Base-by-base conservation (phyloP, 2,888 invertebrate species). In the Ichneumon xanthorius region DNA sequence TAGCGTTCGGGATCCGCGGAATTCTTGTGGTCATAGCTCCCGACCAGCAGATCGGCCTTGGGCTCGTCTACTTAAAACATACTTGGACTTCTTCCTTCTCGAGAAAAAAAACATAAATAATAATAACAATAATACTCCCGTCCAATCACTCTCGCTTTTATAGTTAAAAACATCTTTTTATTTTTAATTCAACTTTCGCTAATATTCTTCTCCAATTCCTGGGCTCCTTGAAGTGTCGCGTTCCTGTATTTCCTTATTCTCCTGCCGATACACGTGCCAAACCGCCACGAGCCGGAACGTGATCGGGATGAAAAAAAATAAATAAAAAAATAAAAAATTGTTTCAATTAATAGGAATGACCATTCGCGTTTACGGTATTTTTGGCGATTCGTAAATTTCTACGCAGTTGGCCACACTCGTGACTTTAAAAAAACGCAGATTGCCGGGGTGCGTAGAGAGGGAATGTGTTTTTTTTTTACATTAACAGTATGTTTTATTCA, bases 31-130 rank as follows among this genome's bases (percentile, higher is more conserved):
- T 53, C 76, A 63, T 53, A 73, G 70, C 61, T 63, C 63, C 58
- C 73, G 33, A 65, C 58, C 71, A 65, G 63, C 6, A 30, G 65
- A 55, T 80, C 80, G 80, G 71, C 82, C 85, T 82, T 76, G 79
- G 79, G 75, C 40, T 40, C 72, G 26, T 50, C 22, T 26, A 37
- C 76, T 65, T 65, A 63, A 76, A 71, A 71, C 71, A 75, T 58
- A 80, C 84, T 71, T 65, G 65, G 55, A 71, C 75, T 33, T 71
- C 75, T 80, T 84, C 84, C 71, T 80, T 30, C 80, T 76, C 22
- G 55, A 76, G 72, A 63, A 30, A 30, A 61, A 33, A n/a, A 63
- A 33, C 11, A 61, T 22, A 58, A 26, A 61, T 14, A 30, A 55
- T 22, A 22, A 55, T 11, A 55, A 19, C 3, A 55, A 11, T 3